Evolutionary conservation across 2,888 invertebrate genomes (phyloP), one percentile per base, ranked within the genome.

Genomic region (Germaria angustata): DNA sequence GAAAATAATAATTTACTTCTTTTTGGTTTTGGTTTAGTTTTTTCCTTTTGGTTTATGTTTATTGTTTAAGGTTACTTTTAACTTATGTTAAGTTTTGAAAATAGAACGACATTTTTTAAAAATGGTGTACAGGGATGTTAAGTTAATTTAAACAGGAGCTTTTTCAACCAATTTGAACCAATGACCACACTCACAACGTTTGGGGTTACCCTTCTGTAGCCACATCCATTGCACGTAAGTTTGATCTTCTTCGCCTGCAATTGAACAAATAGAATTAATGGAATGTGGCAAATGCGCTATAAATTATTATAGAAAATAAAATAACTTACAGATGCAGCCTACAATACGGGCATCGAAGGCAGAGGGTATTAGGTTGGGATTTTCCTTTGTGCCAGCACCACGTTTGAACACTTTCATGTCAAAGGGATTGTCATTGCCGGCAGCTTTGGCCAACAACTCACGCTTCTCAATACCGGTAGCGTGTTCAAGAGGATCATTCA

Each of bases 141-240:
- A 39, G 41, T 34, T 51, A 85, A 24, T 91, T 95, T 95, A 95
- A 88, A 95, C 89, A 85, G 95, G 94, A 85, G 93, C 92, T 92
- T 95, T 95, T 91, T 95, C 95, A 80, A 95, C 94, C 87, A 99
- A 93, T 92, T 97, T 97, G 93, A 98, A 99, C 97, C 97, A 98
- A 91, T 98, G 95, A 76, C 99, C 99, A 91, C 99, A 99, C 90
- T 96, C 96, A 90, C 99, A 99, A 87, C 98, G 95, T 89, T 96
- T 96, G 81, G 97, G 95, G 87, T 95, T 94, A 44, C 96, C 98
- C 92, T 95, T 94, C 91, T 98, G 95, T 88, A 99, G 92, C 96
- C 98, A 97, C 95, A 99, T 97, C 97, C 98, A 99, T 89, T 95
- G 96, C 86, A 99, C 94, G 84, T 94, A 93, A 73, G 96, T 95